Evolutionary conservation across 1,140 invertebrate genomes (phyloP), one percentile per base, ranked within the genome.

Genomic region (Lasaia peninsularis): DNA sequence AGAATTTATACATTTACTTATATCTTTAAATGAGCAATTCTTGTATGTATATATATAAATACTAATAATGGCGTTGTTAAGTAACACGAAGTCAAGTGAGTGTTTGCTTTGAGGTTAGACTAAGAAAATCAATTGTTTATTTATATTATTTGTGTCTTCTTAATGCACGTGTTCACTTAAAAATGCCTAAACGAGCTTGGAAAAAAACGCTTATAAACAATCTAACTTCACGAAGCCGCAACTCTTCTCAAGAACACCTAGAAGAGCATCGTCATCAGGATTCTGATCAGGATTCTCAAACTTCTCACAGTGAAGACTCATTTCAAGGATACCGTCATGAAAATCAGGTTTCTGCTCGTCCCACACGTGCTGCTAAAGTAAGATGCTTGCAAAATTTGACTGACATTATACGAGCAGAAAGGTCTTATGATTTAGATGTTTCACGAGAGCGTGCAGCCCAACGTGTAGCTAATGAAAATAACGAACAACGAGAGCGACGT

Each of bases 121-220:
- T 48, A 34, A 34, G 31, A 48, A 48, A 48, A 48, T 48, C 40
- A 48, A 48, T 59, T 52, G 51, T 16, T 54, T 52, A 49, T 56
- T 18, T 35, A 35, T 35, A 14, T 56, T 21, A n/a, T 37, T 21
- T 55, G 20, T 40, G 33, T 55, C 52, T 37, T 55, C 28, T 55
- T 35, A 37, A 21, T 35, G 32, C 33, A 37, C 52, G 51, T 52
- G 51, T 52, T 52, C 28, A 52, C 31, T 52, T 34, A 52, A 52
- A 51, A 52, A 52, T 52, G 51, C 51, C 51, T 52, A 52, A 52
- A 52, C n/a, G 51, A 52, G 8, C 51, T 32, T 52, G 40, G 10
- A 32, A 52, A 52, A 52, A 52, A 52, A 52, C 51, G 51, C 12
- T 52, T 24, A 52, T 52, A 32, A 52, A 51, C 49, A 51, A 51